These are phyloP conservation scores for Kryphioiulus occultus DNA, from an alignment of 2,888 invertebrate species.

Conservation along the genomic window DNA sequence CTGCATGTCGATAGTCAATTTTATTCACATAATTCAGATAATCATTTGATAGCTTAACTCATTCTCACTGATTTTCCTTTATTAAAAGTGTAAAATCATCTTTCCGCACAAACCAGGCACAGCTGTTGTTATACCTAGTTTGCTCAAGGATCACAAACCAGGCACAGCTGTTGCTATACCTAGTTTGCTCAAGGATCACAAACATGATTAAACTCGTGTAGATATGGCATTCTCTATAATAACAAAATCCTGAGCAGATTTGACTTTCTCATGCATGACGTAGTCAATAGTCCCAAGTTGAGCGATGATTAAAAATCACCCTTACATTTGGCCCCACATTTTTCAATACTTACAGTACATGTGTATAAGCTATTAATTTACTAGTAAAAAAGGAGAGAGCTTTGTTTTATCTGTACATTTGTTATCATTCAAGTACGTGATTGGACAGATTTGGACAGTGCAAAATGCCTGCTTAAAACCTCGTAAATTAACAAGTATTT, in stretches of 20 bases:
- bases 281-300: background rate
- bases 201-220: background rate
- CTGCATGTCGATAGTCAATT: background rate
- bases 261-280: background rate
- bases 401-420: background rate
- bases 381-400: background rate
- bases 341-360: background rate
- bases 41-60: background rate
- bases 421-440: background rate
- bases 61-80: background rate
- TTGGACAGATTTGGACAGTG: background rate
- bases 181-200: no score
- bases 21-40: background rate
- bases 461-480: background rate
- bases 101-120: background rate
- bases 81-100: background rate
- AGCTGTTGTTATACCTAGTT: no score
- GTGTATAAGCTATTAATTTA: no score
- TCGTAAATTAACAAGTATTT: background rate
- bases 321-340: background rate
- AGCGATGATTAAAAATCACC: background rate
- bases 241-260: background rate
- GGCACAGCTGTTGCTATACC: no score
- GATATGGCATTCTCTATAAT: background rate
- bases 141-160: background rate